These are phyloP conservation scores for Lydus trimaculatus DNA, from an alignment of 2,888 invertebrate species.

Conservation along the genomic window DNA sequence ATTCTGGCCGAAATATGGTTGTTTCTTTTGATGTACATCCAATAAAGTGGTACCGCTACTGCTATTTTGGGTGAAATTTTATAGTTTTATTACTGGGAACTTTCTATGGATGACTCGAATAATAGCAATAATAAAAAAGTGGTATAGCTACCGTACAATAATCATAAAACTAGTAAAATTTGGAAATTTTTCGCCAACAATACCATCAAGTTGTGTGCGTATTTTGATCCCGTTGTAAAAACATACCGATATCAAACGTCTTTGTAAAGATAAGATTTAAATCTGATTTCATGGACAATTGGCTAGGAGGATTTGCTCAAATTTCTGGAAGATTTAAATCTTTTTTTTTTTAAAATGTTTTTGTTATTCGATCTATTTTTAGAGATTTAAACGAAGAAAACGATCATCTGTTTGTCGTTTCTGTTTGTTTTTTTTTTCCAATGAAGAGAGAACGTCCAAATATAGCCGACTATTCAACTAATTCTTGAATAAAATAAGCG, in stretches of 20 bases:
- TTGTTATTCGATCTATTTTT: constrained; percentile 9
- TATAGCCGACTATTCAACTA: not conserved
- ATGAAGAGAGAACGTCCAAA: not conserved
- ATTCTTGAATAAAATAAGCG: not conserved
- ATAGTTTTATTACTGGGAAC: constrained; percentile 24
- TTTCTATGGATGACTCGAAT: constrained; percentile 1
- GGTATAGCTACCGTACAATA: not conserved
- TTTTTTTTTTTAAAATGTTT: not conserved
- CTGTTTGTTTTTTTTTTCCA: not conserved
- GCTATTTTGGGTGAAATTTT: constrained; percentile 19
- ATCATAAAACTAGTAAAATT: not conserved
- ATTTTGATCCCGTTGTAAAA: not conserved
- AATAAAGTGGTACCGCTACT: not conserved
- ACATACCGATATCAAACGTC: not conserved
- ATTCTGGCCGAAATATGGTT: constrained; percentile 2
- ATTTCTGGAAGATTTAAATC: constrained; percentile 5
- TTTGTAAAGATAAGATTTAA: constrained; percentile 18
- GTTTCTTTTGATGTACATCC: constrained; percentile 18
- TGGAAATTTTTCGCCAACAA: not conserved
- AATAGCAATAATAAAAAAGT: too few species aligned
- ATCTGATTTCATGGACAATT: constrained; percentile 33
- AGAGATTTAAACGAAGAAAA: not conserved
- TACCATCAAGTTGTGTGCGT: not conserved
- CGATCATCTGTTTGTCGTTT: not conserved
- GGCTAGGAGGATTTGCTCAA: constrained; percentile 7